Evolutionary conservation across 2,113 vertebrate genomes (phyloP), one percentile per base, ranked within the genome.

Genomic region (Ptilonorhynchus violaceus): DNA sequence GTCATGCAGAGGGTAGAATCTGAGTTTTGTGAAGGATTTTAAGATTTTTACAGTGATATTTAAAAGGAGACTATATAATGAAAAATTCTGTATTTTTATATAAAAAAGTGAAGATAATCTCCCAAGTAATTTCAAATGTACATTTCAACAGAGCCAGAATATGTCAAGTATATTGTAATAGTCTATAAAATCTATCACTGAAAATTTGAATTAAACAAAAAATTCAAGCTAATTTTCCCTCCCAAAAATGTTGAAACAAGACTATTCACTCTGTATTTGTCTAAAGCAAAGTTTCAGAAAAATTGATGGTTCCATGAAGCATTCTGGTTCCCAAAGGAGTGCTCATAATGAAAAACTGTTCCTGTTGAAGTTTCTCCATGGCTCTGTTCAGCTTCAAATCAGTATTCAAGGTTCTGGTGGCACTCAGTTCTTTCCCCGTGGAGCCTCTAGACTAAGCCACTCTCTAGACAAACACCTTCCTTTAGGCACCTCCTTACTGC

Each of bases 281-380:
- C 75, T 84, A 49, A 92, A 92, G 25, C 25, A 94, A 90, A 88
- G 75, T 75, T 89, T 60, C 31, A 84, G 60, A 73, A 84, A 94
- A 94, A 93, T 64, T 66, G 64, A 1, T 62, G 83, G 15, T 85
- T 77, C 91, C 16, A 22, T 28, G n/a, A 73, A 84, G 60, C 56
- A n/a, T 88, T 77, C 85, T 75, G 35, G 7, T 58, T 90, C 69
- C 58, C 56, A 56, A 56, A 19, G 47, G 52, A 70, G 30, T n/a
- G 28, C 46, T 69, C 1, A 0, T 59, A 70, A 84, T 78, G 80
- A 81, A 79, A 94, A 81, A 49, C 7, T 21, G 9, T 67, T 86
- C 35, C 76, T 44, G 24, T 24, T 70, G 49, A 78, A 41, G 68
- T 93, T 78, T 60, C 85, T 81, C 68, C 60, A 27, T 7, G 68